These are phyloP conservation scores for Trididemnum miniatum DNA, from an alignment of 23 tunicate genomes.

Conservation along the genomic window DNA sequence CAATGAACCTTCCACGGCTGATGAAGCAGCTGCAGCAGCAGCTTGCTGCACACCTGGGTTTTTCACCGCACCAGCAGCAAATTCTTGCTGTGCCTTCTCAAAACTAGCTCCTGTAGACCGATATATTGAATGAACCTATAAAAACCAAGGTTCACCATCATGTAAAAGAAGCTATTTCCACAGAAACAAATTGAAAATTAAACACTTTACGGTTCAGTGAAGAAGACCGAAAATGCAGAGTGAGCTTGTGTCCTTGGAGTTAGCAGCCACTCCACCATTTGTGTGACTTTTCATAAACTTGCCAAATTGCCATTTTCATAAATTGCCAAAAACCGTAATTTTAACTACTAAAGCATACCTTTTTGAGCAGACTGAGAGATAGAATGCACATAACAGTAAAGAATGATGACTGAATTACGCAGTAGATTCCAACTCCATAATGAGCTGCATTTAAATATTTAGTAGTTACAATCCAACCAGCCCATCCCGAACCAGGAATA, in stretches of 20 bases:
- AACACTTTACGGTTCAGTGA: no score
- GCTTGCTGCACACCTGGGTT: constrained; percentile 86
- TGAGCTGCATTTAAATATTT: not conserved
- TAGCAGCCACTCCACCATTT: no score
- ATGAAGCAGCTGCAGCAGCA: constrained; percentile 69
- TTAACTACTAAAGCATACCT: no score
- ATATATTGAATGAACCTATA: constrained; percentile 86
- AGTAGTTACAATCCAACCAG: constrained; percentile 81
- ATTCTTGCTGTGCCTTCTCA: constrained; percentile 92
- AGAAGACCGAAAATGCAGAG: no score
- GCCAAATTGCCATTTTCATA: no score
- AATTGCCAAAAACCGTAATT: no score
- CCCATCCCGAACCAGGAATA: constrained; percentile 68
- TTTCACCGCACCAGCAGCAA: constrained; percentile 81
- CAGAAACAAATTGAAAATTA: no score
- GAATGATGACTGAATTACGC: constrained; percentile 44
- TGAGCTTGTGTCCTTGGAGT: no score
- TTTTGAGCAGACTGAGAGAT: constrained; percentile 65
- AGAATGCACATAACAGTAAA: constrained; percentile 53
- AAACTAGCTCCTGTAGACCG: constrained; percentile 95
- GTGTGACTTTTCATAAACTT: no score
- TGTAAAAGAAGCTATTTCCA: no score
- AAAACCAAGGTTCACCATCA: no score
- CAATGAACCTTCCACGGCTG: constrained; percentile 42
- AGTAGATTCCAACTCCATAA: constrained; percentile 54